Conservation (phyloP, 2,797 vertebrate genomes). For the Miichthys miiuy region DNA sequence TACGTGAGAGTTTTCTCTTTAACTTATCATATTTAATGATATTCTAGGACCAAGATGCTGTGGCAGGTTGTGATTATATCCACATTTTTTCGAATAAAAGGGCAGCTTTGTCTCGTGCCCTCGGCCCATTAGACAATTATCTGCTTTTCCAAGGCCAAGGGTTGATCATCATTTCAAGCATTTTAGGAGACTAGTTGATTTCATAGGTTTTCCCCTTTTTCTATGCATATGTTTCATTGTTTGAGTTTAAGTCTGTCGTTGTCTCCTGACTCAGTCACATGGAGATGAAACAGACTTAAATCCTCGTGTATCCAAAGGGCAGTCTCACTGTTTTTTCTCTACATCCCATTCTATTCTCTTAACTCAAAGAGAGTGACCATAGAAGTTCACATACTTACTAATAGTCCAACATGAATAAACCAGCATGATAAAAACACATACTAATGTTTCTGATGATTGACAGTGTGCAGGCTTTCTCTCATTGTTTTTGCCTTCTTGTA, state of each 20-base stretch:
- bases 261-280: constrained; percentile 7
- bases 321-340: constrained; percentile 31
- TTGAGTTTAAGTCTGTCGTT: constrained; percentile 10
- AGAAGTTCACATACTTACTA: constrained; percentile 28
- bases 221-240: constrained; percentile 49
- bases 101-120: constrained; percentile 21
- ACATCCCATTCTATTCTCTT: constrained; percentile 31
- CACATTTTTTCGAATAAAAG: constrained; percentile 32
- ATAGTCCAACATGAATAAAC: constrained; percentile 59
- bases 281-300: constrained; percentile 18
- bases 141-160: constrained; percentile 17
- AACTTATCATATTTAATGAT: constrained; percentile 19
- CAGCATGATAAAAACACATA: constrained; percentile 64
- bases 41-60: constrained; percentile 1
- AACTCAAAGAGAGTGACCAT: constrained; percentile 33
- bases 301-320: constrained; percentile 36
- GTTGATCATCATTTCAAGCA: constrained; percentile 15
- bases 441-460: constrained; percentile 46
- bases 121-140: not conserved
- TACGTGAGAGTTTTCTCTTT: constrained; percentile 15
- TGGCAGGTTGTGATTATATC: constrained; percentile 15
- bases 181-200: constrained; percentile 24
- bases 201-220: constrained; percentile 29
- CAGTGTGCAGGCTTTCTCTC: constrained; percentile 41
- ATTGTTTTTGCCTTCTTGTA: constrained; percentile 20